Evolutionary conservation across 2,888 invertebrate species (phyloP).

Genomic region (Coronaproctus castanopsis): DNA sequence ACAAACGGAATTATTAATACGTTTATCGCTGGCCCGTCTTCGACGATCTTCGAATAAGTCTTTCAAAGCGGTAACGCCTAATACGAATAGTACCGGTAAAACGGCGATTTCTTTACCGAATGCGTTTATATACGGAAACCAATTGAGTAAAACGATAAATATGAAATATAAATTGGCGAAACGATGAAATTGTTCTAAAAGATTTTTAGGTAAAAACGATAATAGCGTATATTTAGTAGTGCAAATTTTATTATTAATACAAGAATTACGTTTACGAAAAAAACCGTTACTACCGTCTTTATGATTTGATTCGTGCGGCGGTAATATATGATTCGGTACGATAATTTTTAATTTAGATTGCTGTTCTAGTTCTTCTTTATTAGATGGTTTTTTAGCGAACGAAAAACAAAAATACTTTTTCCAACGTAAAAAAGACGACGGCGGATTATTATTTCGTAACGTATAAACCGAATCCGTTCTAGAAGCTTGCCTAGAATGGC

Average conservation of each 20-base stretch:
- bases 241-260: constrained; percentile 63
- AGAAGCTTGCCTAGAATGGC: constrained; percentile 68
- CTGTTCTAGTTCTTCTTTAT: constrained; percentile 40
- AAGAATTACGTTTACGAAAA: constrained; percentile 67
- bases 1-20: constrained; percentile 83
- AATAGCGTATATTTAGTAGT: constrained; percentile 87
- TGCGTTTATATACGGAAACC: constrained; percentile 84
- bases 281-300: constrained; percentile 49
- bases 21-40: constrained; percentile 69
- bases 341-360: constrained; percentile 49
- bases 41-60: constrained; percentile 86
- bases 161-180: constrained; percentile 96
- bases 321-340: constrained; percentile 67
- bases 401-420: constrained; percentile 41
- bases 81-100: constrained; percentile 83
- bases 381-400: constrained; percentile 32
- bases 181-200: constrained; percentile 91
- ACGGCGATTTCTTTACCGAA: constrained; percentile 91
- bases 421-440: constrained; percentile 51
- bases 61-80: constrained; percentile 82
- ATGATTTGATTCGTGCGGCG: constrained; percentile 29
- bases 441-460: constrained; percentile 40
- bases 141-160: constrained; percentile 85
- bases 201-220: constrained; percentile 85
- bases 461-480: constrained; percentile 79